These are phyloP conservation scores for Nasonia oneida DNA, from an alignment of 2,888 invertebrate genomes.

Conservation along the genomic window DNA sequence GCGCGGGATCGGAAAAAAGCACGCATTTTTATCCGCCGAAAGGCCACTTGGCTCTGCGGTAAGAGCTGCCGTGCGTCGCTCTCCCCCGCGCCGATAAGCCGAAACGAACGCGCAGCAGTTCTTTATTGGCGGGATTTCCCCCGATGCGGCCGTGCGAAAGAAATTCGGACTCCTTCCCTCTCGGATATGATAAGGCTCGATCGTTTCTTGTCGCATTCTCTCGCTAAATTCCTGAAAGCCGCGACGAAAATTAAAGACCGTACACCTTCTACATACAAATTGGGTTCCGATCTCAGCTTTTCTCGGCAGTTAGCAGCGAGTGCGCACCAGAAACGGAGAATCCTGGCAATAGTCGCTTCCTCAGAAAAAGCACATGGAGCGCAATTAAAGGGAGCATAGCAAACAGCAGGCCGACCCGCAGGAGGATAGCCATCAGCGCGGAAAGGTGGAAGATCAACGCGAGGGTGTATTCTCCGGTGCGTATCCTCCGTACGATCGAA, in stretches of 20 bases:
- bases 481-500: conserved; percentile 60
- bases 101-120: conserved; percentile 42
- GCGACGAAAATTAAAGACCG: no score
- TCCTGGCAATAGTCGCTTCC: neutral
- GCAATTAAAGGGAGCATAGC: neutral
- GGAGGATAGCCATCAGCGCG: neutral
- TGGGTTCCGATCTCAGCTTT: no score
- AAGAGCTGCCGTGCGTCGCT: conserved; percentile 52
- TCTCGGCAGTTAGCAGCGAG: no score
- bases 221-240: neutral
- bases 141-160: conserved; percentile 24
- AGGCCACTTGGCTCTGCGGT: conserved; percentile 50
- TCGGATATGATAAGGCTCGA: neutral
- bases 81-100: conserved; percentile 59
- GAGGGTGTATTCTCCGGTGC: neutral
- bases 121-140: conserved; percentile 51
- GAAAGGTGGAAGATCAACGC: conserved; percentile 7
- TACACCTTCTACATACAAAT: no score
- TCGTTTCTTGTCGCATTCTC: neutral
- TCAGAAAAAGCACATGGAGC: neutral
- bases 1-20: conserved; percentile 34
- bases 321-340: no score
- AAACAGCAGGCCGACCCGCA: no score
- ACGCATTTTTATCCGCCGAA: conserved; percentile 52
- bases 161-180: conserved; percentile 21